Conservation (phyloP, 2,113 vertebrate genomes). For the Hirundichthys speculiger region DNA sequence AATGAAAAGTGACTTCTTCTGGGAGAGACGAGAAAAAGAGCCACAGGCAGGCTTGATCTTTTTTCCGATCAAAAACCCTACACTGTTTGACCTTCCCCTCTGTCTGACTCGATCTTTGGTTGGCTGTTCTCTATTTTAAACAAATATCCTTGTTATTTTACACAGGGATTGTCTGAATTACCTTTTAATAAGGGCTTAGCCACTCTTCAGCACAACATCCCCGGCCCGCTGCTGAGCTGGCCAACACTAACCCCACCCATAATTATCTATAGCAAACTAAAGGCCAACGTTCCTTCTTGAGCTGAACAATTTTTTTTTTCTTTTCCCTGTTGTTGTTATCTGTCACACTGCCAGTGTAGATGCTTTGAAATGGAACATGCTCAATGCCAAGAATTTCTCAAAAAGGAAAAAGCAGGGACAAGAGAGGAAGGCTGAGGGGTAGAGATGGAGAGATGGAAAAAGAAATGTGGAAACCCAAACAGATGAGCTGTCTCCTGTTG, state of each 20-base stretch:
- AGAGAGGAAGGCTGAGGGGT: constrained; percentile 39
- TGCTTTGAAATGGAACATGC: constrained; percentile 76
- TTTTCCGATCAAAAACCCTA: constrained; percentile 70
- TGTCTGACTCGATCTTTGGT: constrained; percentile 56
- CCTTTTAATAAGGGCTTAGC: constrained; percentile 80
- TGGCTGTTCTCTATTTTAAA: constrained; percentile 69
- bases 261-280: constrained; percentile 72
- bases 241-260: constrained; percentile 46
- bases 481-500: constrained; percentile 94
- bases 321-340: constrained; percentile 58
- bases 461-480: constrained; percentile 82
- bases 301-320: constrained; percentile 63
- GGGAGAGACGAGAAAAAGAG: constrained; percentile 61
- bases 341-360: constrained; percentile 80
- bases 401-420: constrained; percentile 53
- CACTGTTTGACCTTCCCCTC: constrained; percentile 71
- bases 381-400: constrained; percentile 87
- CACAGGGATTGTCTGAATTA: constrained; percentile 77
- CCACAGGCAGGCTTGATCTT: constrained; percentile 72
- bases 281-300: constrained; percentile 71
- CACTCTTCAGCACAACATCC: constrained; percentile 63
- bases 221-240: constrained; percentile 20
- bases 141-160: constrained; percentile 78
- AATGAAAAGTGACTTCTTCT: constrained; percentile 77
- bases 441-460: constrained; percentile 35